Conservation (phyloP, 2,113 vertebrate genomes). For the Silurus asotus region DNA sequence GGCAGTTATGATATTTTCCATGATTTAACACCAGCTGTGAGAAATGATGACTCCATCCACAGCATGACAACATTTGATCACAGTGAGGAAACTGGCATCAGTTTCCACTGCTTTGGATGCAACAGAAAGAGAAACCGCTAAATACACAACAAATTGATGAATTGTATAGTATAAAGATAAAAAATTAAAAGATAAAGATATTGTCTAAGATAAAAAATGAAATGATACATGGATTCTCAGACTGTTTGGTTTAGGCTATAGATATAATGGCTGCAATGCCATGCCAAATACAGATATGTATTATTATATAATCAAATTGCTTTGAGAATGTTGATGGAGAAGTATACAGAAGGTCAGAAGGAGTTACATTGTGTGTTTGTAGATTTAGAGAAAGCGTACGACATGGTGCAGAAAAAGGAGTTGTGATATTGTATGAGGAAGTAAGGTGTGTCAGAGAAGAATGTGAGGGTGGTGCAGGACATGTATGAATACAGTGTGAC, state of each 20-base stretch:
- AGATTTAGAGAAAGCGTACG: no score
- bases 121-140: not conserved
- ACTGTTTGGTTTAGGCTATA: not conserved
- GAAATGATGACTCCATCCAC: slow-evolving; percentile 14
- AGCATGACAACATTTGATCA: slow-evolving; percentile 19
- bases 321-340: no score
- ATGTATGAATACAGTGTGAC: no score
- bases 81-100: not conserved
- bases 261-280: not conserved
- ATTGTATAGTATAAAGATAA: no score
- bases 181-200: no score
- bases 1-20: slow-evolving; percentile 7
- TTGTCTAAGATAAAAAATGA: not conserved
- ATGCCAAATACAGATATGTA: not conserved
- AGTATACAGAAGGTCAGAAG: no score
- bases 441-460: no score
- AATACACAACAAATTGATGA: not conserved
- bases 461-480: no score
- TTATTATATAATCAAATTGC: not conserved
- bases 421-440: no score
- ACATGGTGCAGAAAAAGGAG: no score
- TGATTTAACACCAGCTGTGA: slow-evolving; percentile 6
- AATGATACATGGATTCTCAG: not conserved
- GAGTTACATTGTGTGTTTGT: no score
- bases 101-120: not conserved